Base-by-base conservation (phyloP, 2,797 vertebrate species). In the Schizopygopsis malacanthus region DNA sequence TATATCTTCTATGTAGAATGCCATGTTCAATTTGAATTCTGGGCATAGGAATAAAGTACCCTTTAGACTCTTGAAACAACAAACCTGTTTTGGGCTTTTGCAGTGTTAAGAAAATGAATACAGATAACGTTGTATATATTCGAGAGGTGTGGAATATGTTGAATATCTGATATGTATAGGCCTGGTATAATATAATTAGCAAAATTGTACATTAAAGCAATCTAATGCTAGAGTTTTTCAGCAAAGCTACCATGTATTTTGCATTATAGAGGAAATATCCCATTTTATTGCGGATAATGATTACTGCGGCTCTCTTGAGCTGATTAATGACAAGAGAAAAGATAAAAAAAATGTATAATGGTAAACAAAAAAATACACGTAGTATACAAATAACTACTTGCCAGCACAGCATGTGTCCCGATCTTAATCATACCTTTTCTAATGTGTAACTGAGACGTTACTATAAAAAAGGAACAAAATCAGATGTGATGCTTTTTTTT, bases 61-160 rank as follows among this genome's bases (percentile, higher is more conserved):
- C 56, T 61, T 81, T 61, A 76, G 70, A 77, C 86, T n/a, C 89
- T 37, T 84, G 82, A 89, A 65, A 86, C 11, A 33, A 85, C 63
- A 84, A 87, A 89, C 76, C 86, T 87, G 89, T 76, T 83, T 92
- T 90, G 7, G 76, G 90, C 87, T 91, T 91, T 93, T 91, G 91
- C 93, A 91, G 92, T 93, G 92, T 93, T 90, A 89, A 83, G 87
- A 90, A 75, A 91, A 86, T 87, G 89, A 93, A 93, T 89, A 93
- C 90, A 89, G 83, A 87, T 90, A 92, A 88, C 89, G 54, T 78
- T 84, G 88, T 90, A 89, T 85, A 89, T 91, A 88, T 91, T 81
- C 87, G 76, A 77, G 43, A 71, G 67, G 25, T 67, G 67, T 73
- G 65, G 59, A 67, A 28, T 73, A 75, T 61, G 67, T 59, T 85